Evolutionary conservation across 2,888 invertebrate genomes (phyloP).

Genomic region (Sphaerophoria taeniata): DNA sequence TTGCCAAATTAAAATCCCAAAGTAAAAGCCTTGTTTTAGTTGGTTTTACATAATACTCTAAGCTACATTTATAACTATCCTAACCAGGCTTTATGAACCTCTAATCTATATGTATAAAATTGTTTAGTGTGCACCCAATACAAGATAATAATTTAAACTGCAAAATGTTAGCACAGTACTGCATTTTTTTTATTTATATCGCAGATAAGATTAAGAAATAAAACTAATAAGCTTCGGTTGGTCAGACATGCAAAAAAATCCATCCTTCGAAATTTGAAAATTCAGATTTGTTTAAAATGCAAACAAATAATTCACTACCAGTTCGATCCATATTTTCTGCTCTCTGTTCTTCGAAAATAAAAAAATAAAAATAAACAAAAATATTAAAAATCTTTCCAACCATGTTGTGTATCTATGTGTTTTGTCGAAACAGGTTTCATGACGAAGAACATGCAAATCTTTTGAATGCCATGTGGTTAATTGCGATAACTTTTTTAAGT

Average conservation of each 20-base stretch:
- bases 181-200: slow-evolving; percentile 2
- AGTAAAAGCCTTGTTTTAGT: slow-evolving; percentile 54
- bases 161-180: slow-evolving; percentile 42
- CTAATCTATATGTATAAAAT: slow-evolving; percentile 32
- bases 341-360: slow-evolving; percentile 46
- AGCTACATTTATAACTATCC: slow-evolving; percentile 51
- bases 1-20: slow-evolving; percentile 57
- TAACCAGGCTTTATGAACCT: slow-evolving; percentile 51
- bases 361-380: slow-evolving; percentile 54
- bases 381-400: slow-evolving; percentile 65
- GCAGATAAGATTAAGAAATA: neutral
- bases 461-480: slow-evolving; percentile 99
- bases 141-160: slow-evolving; percentile 42
- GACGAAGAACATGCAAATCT: slow-evolving; percentile 99
- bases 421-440: slow-evolving; percentile 90
- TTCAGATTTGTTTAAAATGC: slow-evolving; percentile 13
- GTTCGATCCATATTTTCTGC: slow-evolving; percentile 75
- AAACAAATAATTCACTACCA: slow-evolving; percentile 15
- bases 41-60: slow-evolving; percentile 42
- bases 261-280: neutral
- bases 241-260: slow-evolving; percentile 53
- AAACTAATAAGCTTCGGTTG: slow-evolving; percentile 63
- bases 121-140: slow-evolving; percentile 35
- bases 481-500: slow-evolving; percentile 99
- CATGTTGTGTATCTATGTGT: slow-evolving; percentile 71